These are phyloP conservation scores for Ethmia dodecea DNA, from an alignment of 2,888 invertebrate genomes.

Conservation along the genomic window DNA sequence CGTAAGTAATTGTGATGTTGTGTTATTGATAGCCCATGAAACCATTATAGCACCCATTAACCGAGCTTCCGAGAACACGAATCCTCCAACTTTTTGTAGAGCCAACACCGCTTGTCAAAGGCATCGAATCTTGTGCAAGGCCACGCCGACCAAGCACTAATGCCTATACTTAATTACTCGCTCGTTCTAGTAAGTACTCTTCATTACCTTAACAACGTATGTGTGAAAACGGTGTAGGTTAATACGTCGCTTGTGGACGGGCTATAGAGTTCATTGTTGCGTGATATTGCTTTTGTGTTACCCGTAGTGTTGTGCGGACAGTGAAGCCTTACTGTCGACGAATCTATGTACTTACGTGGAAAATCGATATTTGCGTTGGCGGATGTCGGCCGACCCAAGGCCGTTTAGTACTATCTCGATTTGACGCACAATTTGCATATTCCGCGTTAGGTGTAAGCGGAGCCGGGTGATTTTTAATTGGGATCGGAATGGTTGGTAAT, in stretches of 20 bases:
- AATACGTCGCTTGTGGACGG: too few species aligned
- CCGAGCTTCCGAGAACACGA: too few species aligned
- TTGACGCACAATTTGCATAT: slow-evolving; percentile 16
- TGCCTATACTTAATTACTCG: slow-evolving; percentile 20
- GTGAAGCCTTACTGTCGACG: slow-evolving; percentile 65
- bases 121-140: slow-evolving; percentile 51
- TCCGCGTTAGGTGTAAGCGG: too few species aligned
- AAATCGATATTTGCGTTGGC: slow-evolving; percentile 67
- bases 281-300: slow-evolving; percentile 25
- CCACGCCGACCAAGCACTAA: slow-evolving; percentile 21
- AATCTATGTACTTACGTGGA: slow-evolving; percentile 54
- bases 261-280: slow-evolving; percentile 32
- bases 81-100: slow-evolving; percentile 1
- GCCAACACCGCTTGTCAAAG: slow-evolving; percentile 16
- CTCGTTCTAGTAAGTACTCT: too few species aligned
- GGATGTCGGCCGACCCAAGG: slow-evolving; percentile 57
- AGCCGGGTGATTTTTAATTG: too few species aligned
- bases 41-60: too few species aligned
- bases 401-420: slow-evolving; percentile 29
- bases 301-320: slow-evolving; percentile 39
- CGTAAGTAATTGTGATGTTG: too few species aligned
- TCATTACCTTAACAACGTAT: too few species aligned
- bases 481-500: too few species aligned
- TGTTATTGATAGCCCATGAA: too few species aligned
- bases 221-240: too few species aligned